These are phyloP conservation scores for Allacma fusca DNA, from an alignment of 2,888 invertebrate species.

Conservation along the genomic window DNA sequence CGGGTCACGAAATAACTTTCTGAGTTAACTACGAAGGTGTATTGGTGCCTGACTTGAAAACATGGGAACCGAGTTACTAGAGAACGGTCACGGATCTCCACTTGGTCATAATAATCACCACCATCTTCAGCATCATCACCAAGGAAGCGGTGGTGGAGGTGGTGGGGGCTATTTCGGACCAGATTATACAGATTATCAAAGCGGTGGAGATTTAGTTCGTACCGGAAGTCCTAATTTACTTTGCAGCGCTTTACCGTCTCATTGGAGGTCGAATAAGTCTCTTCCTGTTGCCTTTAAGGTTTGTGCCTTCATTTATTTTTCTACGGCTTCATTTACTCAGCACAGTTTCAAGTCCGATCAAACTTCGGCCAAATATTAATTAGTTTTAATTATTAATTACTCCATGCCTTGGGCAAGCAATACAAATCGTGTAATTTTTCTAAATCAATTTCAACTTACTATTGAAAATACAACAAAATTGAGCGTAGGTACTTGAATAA, in stretches of 20 bases:
- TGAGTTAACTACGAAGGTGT: no score
- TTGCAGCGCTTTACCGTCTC: slow-evolving; percentile 89
- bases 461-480: no score
- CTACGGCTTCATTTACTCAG: not conserved
- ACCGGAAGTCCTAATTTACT: slow-evolving; percentile 96
- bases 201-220: slow-evolving; percentile 79
- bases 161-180: slow-evolving; percentile 56
- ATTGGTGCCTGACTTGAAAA: not conserved
- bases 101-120: slow-evolving; percentile 49
- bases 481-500: no score
- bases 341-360: no score
- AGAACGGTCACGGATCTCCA: slow-evolving; percentile 53
- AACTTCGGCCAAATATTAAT: no score
- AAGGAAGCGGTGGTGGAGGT: slow-evolving; percentile 39
- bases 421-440: no score
- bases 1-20: no score
- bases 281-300: slow-evolving; percentile 85
- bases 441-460: no score
- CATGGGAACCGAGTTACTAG: slow-evolving; percentile 58
- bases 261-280: slow-evolving; percentile 98
- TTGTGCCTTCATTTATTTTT: not conserved
- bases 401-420: no score
- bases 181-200: slow-evolving; percentile 59
- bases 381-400: no score
- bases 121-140: slow-evolving; percentile 50